phyloP scores from a whole-genome alignment of 2,888 invertebrate species.

The Erebia palarica region DNA sequence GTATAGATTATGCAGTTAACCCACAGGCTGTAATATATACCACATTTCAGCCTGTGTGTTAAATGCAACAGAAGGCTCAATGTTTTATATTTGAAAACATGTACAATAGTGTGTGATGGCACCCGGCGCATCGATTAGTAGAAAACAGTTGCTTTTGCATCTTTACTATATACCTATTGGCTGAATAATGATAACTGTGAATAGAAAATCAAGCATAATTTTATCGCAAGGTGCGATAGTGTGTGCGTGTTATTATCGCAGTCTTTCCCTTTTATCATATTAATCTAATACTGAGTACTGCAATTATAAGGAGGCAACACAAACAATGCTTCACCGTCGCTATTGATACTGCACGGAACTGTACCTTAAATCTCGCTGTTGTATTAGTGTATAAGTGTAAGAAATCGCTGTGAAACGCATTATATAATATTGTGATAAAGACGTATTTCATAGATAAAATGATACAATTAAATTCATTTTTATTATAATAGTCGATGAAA shows the following conservation, averaged over 20 bases:
- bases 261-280: not conserved
- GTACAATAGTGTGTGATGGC: no score
- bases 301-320: not conserved
- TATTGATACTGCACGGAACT: constrained; percentile 9
- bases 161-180: no score
- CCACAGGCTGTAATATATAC: no score
- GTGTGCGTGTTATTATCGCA: not conserved
- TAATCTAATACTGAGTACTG: not conserved
- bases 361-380: constrained; percentile 33
- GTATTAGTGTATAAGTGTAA: constrained; percentile 37
- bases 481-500: not conserved
- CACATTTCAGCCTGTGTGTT: no score
- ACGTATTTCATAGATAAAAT: constrained; percentile 30
- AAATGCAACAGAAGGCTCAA: no score
- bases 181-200: no score
- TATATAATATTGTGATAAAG: constrained; percentile 37
- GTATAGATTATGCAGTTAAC: no score
- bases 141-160: no score
- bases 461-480: constrained; percentile 11
- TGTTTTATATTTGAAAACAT: no score
- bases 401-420: constrained; percentile 35
- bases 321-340: not conserved
- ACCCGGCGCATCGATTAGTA: no score
- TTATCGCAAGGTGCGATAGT: no score
- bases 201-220: no score